phyloP scores from a whole-genome alignment of 2,888 invertebrate species.

The Tachystola acroxantha region DNA sequence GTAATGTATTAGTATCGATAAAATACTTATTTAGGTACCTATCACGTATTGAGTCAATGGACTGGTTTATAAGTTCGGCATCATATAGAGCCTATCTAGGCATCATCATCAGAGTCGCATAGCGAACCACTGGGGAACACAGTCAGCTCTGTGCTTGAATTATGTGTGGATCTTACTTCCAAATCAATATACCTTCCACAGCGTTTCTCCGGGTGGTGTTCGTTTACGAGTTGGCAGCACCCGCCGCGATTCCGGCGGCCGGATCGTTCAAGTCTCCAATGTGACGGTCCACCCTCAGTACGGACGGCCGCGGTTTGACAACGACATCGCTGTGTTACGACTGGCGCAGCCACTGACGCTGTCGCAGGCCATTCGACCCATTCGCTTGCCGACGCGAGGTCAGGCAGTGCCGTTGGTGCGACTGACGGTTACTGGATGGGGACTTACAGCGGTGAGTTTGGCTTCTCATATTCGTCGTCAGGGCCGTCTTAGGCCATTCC shows the following conservation, averaged over 20 bases:
- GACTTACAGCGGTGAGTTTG: constrained; percentile 59
- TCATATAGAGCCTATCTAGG: too few relatives aligned
- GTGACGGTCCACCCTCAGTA: constrained; percentile 59
- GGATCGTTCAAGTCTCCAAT: constrained; percentile 52
- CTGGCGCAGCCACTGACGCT: constrained; percentile 52
- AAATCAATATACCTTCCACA: too few relatives aligned
- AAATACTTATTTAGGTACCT: too few relatives aligned
- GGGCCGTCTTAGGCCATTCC: too few relatives aligned
- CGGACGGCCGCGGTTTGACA: constrained; percentile 60
- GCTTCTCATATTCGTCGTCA: too few relatives aligned
- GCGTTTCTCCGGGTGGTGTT: constrained; percentile 39
- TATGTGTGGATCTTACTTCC: too few relatives aligned
- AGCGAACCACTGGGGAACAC: too few relatives aligned
- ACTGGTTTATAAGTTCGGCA: too few relatives aligned
- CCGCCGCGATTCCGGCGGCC: constrained; percentile 62
- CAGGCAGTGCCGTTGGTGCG: constrained; percentile 58
- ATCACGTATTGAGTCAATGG: too few relatives aligned
- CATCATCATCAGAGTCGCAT: too few relatives aligned
- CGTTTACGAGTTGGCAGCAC: constrained; percentile 67
- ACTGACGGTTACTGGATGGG: constrained; percentile 70
- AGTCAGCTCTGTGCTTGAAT: too few relatives aligned
- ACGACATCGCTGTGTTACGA: constrained; percentile 61
- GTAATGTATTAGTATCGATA: too few relatives aligned
- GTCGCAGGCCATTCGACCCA: constrained; percentile 40
- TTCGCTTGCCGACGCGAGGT: constrained; percentile 47